Percentiles rank a stretch among this genome's conserved stretches.
Evolutionary conservation across 2,888 invertebrate species (phyloP).

Genomic region (Sericinus montela): DNA sequence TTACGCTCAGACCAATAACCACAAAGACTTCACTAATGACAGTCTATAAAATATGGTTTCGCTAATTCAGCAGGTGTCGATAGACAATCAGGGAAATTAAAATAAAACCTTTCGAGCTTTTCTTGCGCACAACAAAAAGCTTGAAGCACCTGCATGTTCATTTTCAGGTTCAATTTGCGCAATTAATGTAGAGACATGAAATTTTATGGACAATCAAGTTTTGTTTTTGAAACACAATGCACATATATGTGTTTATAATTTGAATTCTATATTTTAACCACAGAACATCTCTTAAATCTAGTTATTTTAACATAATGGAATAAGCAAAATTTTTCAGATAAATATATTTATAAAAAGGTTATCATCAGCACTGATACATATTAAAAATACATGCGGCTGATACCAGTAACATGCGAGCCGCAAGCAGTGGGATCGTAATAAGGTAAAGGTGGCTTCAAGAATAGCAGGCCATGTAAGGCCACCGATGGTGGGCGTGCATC

Average conservation of each 20-base stretch:
- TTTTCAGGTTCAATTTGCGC: conserved; percentile 11
- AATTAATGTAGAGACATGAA: background rate
- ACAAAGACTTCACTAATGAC: conserved; percentile 43
- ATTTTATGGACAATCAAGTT: background rate
- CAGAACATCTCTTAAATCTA: too few species aligned
- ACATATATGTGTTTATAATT: too few species aligned
- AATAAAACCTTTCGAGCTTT: conserved; percentile 15
- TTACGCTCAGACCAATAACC: conserved; percentile 19
- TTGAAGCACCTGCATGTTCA: conserved; percentile 21
- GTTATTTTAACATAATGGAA: too few species aligned
- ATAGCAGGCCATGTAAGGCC: conserved; percentile 35
- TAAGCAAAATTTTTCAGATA: too few species aligned
- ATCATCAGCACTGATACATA: conserved; percentile 2
- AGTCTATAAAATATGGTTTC: conserved; percentile 43
- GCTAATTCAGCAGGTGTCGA: conserved; percentile 39
- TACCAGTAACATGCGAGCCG: conserved; percentile 11
- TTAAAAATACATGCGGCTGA: conserved; percentile 14
- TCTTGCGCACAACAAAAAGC: conserved; percentile 11
- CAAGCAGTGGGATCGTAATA: conserved; percentile 11
- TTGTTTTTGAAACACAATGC: too few species aligned
- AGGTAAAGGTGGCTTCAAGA: conserved; percentile 15
- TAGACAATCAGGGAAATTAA: conserved; percentile 26
- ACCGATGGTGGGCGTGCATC: conserved; percentile 49
- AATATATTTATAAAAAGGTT: conserved; percentile 6
- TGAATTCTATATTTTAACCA: too few species aligned